These are phyloP conservation scores for Morphnarchus princeps DNA, from an alignment of 2,113 vertebrate species.

Conservation along the genomic window DNA sequence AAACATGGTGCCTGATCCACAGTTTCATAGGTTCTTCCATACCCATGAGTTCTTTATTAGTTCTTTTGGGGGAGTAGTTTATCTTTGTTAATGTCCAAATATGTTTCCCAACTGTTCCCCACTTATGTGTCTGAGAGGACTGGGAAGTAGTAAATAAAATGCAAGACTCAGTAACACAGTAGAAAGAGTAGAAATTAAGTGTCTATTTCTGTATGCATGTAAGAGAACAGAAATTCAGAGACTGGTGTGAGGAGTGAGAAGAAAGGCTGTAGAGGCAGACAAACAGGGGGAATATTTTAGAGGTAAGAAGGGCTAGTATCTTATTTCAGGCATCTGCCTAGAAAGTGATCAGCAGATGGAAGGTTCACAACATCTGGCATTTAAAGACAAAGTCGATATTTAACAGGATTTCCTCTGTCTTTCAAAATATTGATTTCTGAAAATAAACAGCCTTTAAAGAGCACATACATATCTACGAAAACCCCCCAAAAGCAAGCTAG, in stretches of 20 bases:
- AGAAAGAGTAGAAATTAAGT: neutral
- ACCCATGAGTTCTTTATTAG: neutral
- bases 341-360: constrained; percentile 32
- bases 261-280: neutral
- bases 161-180: neutral
- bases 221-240: neutral
- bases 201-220: neutral
- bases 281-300: neutral
- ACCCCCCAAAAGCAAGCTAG: neutral
- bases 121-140: neutral
- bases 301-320: neutral
- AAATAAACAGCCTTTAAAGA: constrained; percentile 11
- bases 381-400: constrained; percentile 59
- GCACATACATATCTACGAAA: neutral
- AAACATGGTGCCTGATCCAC: neutral
- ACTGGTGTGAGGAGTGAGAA: neutral
- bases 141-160: neutral
- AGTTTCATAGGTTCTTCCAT: neutral
- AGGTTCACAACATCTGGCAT: constrained; percentile 44
- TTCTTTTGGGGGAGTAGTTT: neutral
- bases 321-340: constrained; percentile 17
- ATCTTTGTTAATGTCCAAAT: neutral
- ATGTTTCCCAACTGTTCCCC: too few species aligned
- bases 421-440: constrained; percentile 60
- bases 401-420: constrained; percentile 39